Conservation (phyloP, 2,113 vertebrate genomes). For the Saccopteryx leptura region DNA sequence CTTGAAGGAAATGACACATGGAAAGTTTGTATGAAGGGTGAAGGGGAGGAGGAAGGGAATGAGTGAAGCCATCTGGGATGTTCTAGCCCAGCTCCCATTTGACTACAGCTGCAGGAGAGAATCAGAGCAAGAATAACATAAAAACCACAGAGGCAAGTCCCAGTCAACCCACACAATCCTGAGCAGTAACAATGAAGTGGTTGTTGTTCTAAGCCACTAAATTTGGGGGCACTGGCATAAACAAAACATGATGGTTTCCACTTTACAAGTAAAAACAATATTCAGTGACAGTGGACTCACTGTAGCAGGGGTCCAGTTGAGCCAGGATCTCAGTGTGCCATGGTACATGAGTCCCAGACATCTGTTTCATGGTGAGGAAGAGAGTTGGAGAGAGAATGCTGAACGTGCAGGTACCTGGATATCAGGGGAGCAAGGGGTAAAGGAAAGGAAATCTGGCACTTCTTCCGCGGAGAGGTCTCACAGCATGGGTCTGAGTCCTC, state of each 20-base stretch:
- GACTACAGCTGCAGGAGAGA: neutral
- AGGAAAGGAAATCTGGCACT: neutral
- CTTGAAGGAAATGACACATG: neutral
- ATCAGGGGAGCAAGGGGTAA: neutral
- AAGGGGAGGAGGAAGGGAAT: neutral
- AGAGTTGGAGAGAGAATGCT: neutral
- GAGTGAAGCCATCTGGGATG: neutral
- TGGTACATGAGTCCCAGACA: too few species aligned
- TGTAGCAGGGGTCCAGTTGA: fast-evolving
- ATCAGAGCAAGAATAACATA: neutral
- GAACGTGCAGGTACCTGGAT: neutral
- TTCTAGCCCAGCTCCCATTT: neutral
- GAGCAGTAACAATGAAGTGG: neutral
- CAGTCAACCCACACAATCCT: neutral
- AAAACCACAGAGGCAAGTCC: neutral
- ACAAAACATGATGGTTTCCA: neutral
- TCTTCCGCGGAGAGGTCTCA: neutral
- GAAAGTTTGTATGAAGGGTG: neutral
- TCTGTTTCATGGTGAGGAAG: neutral
- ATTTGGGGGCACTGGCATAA: neutral
- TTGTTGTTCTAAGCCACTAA: neutral
- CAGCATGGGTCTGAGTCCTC: neutral
- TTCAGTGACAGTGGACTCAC: neutral
- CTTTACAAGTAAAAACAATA: neutral
- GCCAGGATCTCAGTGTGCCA: neutral